phyloP scores from a whole-genome alignment of 2,797 vertebrate species.

The Chaetodon trifasciatus region DNA sequence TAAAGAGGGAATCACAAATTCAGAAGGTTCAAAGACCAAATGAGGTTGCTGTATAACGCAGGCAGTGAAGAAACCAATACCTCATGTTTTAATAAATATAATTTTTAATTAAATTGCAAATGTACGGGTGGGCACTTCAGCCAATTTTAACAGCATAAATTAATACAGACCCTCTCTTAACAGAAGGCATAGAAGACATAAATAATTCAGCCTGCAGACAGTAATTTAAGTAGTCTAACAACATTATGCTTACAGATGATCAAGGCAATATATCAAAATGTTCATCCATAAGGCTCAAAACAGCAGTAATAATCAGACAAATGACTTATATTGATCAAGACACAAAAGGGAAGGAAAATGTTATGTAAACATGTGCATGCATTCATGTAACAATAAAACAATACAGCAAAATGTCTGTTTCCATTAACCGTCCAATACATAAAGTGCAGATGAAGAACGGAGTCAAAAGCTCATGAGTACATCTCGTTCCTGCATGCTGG shows the following conservation, averaged over 20 bases:
- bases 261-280: constrained; percentile 38
- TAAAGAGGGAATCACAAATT: constrained; percentile 4
- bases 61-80: constrained; percentile 31
- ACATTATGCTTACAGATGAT: constrained; percentile 40
- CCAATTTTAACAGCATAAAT: constrained; percentile 58
- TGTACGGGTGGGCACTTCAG: constrained; percentile 37
- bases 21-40: constrained; percentile 34
- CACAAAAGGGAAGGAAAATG: constrained; percentile 27
- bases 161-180: constrained; percentile 53
- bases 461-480: constrained; percentile 93
- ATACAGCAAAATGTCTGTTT: background rate
- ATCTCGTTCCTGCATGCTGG: constrained; percentile 95
- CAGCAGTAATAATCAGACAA: constrained; percentile 45
- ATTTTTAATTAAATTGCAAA: constrained; percentile 55
- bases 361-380: constrained; percentile 13
- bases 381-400: constrained; percentile 27
- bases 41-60: constrained; percentile 16
- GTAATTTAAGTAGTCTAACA: constrained; percentile 43
- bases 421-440: background rate
- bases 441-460: constrained; percentile 9
- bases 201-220: constrained; percentile 58
- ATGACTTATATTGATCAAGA: constrained; percentile 13
- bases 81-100: constrained; percentile 56
- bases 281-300: constrained; percentile 53
- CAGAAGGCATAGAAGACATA: constrained; percentile 43